Base-by-base conservation (phyloP, 2,797 vertebrate genomes). In the Periparus ater region DNA sequence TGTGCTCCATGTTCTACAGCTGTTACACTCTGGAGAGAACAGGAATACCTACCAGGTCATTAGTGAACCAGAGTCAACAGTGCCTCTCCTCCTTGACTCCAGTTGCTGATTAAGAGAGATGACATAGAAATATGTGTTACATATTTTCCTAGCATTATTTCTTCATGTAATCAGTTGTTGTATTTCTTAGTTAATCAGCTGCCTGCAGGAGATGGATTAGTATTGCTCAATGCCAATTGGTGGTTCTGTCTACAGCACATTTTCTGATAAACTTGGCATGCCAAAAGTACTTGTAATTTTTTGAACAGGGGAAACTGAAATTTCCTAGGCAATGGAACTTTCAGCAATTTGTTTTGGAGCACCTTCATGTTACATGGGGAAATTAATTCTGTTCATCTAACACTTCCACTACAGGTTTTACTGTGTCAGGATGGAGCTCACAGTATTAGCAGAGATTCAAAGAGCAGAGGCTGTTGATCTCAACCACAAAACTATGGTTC, bases 91-190 rank as follows among this genome's bases (percentile, higher is more conserved):
- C 23, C 38, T 84, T 78, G 53, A 89, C 62, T 95, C 32, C 55
- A 88, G 48, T 47, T 92, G 73, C 63, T 93, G 75, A 76, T 90
- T 94, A 54, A n/a, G 88, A 68, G 73, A 84, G 30, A 79, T 84
- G 55, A 85, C 85, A 91, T 13, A 62, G 42, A 88, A 96, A 72
- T 73, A 81, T 42, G 36, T 67, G 71, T 91, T 89, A 85, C 5
- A n/a, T 90, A 34, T 75, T 96, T 93, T 78, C 62, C 79, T 73
- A 67, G 45, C 38, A 30, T 93, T 91, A 73, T 88, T 92, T 94
- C 55, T 73, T 44, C 55, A n/a, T 70, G 61, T 55, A 84, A 45
- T 85, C 72, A 60, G 40, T 70, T 91, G 70, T 51, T 89, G n/a
- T 42, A 34, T 86, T 95, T 86, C 82, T 91, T 88, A 91, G 34